Evolutionary conservation across 2,888 invertebrate genomes (phyloP), one percentile per base, ranked within the genome.

Genomic region (Megaustenia siamemsis): DNA sequence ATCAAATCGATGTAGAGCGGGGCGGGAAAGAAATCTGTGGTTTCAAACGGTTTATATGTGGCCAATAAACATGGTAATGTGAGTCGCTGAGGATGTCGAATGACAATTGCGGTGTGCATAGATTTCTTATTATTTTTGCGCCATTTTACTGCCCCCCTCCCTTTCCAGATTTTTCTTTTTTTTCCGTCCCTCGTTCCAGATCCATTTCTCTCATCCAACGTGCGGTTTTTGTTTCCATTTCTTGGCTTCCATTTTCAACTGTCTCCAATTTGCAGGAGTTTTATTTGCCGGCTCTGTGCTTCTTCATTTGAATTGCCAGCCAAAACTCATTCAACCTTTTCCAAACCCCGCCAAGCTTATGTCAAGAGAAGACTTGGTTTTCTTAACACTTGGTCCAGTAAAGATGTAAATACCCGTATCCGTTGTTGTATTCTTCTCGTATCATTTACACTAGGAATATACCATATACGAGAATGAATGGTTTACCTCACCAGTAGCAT

Each of bases 61-160:
- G 35, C 69, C 80, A 80, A 80, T 80, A 80, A 80, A 80, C 80
- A 80, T 80, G 80, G 80, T 80, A 80, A 80, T 80, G 80, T 43
- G 80, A 80, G 49, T 43, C 80, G 80, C 10, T 0, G 32, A 80
- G 80, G 53, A 80, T 68, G 66, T 28, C 43, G 43, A 66, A 43
- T 79, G 66, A 79, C 79, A 79, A 79, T 79, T 66, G 79, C 66
- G 40, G 79, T 79, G 79, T 66, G 79, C 79, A 79, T 66, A 66
- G 79, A 79, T 79, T 79, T 79, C 66, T 79, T 79, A 63, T 79
- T 79, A 40, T 66, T 79, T 66, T 79, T 38, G 56, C 24, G 56
- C 8, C 76, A 56, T 76, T 76, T 60, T 76, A 76, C 76, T 32
- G 56, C n/a, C n/a, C n/a, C n/a, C n/a, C n/a, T n/a, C n/a, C n/a